phyloP scores from a whole-genome alignment of 2,113 vertebrate genomes.

The Pelobates fuscus region DNA sequence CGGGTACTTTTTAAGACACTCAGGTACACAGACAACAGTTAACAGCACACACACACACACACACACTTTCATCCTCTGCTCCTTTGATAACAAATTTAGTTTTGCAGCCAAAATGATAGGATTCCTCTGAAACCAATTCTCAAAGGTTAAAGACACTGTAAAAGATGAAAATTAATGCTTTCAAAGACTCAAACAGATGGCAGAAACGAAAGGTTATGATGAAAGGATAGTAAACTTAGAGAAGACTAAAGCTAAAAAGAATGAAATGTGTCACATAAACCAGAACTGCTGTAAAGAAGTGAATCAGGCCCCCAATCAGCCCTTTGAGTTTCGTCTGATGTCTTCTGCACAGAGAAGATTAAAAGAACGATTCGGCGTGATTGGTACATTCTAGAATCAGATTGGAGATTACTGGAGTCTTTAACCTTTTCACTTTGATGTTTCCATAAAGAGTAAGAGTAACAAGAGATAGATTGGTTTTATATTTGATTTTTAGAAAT shows the following conservation, averaged over 20 bases:
- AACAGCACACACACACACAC: constrained; percentile 6
- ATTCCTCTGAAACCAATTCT: constrained; percentile 40
- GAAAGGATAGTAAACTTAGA: constrained; percentile 49
- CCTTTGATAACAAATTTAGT: constrained; percentile 35
- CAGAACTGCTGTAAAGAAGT: constrained; percentile 23
- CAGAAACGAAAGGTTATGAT: constrained; percentile 49
- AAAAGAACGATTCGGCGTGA: constrained; percentile 46
- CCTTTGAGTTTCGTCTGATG: constrained; percentile 46
- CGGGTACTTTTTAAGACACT: neutral
- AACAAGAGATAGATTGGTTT: constrained; percentile 42
- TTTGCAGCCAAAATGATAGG: constrained; percentile 36
- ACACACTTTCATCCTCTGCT: neutral
- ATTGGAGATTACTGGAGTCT: constrained; percentile 45
- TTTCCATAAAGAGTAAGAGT: constrained; percentile 46
- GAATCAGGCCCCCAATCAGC: constrained; percentile 43
- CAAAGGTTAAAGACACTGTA: constrained; percentile 45
- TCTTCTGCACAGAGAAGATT: constrained; percentile 43
- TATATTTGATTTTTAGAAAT: constrained; percentile 47
- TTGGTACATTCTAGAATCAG: constrained; percentile 48
- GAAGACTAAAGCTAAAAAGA: constrained; percentile 47
- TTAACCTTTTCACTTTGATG: constrained; percentile 48
- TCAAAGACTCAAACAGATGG: constrained; percentile 48
- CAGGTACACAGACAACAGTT: constrained; percentile 26
- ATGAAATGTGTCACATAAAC: constrained; percentile 48
- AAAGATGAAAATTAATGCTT: constrained; percentile 48